These are phyloP conservation scores for Hymenochirus boettgeri DNA, from an alignment of 2,113 vertebrate species.

Conservation along the genomic window DNA sequence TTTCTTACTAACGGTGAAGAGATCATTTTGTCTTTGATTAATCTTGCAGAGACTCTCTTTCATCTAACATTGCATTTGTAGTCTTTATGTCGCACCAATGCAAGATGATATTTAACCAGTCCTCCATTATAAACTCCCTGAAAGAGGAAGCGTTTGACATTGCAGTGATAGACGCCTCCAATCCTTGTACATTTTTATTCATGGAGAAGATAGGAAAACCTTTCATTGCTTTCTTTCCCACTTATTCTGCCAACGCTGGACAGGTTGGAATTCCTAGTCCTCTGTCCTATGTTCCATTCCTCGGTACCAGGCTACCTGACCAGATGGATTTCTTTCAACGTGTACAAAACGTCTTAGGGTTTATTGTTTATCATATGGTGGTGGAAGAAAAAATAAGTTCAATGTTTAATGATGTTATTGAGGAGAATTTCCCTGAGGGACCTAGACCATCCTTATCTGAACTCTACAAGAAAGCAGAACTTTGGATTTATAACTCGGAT, in stretches of 20 bases:
- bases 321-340: conserved; percentile 56
- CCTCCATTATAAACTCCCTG: conserved; percentile 48
- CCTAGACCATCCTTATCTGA: conserved; percentile 48
- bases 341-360: conserved; percentile 54
- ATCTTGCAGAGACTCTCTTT: conserved; percentile 49
- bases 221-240: conserved; percentile 45
- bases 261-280: conserved; percentile 46
- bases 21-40: no score
- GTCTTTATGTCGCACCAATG: conserved; percentile 51
- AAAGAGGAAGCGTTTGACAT: conserved; percentile 51
- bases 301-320: conserved; percentile 46
- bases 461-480: conserved; percentile 58
- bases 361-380: conserved; percentile 37
- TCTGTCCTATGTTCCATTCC: conserved; percentile 52
- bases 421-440: conserved; percentile 53
- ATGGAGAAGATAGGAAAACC: conserved; percentile 46
- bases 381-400: conserved; percentile 39
- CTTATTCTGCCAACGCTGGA: conserved; percentile 10
- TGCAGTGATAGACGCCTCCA: conserved; percentile 52
- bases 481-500: conserved; percentile 66
- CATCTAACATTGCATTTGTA: conserved; percentile 41
- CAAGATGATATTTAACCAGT: conserved; percentile 48
- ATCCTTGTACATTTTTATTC: conserved; percentile 58
- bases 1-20: no score
- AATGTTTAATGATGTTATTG: conserved; percentile 49